phyloP scores from a whole-genome alignment of 2,797 vertebrate species.

The Myotis myotis region DNA sequence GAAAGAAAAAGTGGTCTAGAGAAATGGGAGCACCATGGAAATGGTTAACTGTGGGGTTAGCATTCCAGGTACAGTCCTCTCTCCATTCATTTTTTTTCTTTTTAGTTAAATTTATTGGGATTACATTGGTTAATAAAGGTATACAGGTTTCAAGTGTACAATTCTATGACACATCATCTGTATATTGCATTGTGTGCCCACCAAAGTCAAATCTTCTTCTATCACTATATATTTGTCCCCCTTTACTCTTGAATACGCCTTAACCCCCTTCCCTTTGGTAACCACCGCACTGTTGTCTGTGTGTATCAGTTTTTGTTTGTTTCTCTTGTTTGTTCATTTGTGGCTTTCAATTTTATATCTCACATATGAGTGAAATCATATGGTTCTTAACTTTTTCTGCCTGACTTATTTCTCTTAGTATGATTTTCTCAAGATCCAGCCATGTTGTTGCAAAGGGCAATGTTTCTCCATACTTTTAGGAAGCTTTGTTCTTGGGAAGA shows the following conservation, averaged over 20 bases:
- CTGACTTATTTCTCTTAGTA: neutral
- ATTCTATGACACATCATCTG: neutral
- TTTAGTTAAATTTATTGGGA: neutral
- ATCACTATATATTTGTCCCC: neutral
- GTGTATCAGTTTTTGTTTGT: neutral
- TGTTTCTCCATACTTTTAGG: neutral
- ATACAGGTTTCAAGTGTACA: neutral
- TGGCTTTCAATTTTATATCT: neutral
- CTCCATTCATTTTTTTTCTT: neutral
- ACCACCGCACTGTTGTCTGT: neutral
- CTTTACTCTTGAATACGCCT: neutral
- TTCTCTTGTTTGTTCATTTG: neutral
- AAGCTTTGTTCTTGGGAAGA: neutral
- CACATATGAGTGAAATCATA: neutral
- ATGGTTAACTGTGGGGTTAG: constrained; percentile 49
- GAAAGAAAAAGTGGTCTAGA: neutral
- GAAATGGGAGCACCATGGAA: constrained; percentile 51
- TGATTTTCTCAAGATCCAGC: neutral
- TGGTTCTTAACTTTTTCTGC: neutral
- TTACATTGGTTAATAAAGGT: neutral
- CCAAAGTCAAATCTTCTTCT: neutral
- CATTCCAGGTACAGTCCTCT: fast-evolving
- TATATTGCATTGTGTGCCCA: neutral
- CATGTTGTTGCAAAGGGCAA: neutral
- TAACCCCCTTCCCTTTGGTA: neutral